Conservation (phyloP, 2,797 vertebrate genomes). For the Perodicticus potto region DNA sequence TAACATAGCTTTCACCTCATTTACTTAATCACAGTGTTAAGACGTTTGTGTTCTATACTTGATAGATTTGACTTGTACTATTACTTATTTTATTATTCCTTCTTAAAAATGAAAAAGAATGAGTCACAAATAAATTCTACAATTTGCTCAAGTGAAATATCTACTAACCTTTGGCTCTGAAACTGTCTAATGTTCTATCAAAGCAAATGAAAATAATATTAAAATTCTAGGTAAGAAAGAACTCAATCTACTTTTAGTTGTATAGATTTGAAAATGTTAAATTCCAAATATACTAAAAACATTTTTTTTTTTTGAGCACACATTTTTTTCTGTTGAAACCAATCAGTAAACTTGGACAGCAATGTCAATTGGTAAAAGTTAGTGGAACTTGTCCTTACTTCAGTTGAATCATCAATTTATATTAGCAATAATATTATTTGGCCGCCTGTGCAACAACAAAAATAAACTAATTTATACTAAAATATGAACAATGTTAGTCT, state of each 20-base stretch:
- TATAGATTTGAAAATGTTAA: conserved; percentile 8
- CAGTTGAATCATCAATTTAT: conserved; percentile 66
- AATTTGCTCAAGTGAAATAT: not conserved
- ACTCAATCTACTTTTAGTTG: not conserved
- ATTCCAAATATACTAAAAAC: not conserved
- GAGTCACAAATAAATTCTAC: not conserved
- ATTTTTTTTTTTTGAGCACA: conserved; percentile 44
- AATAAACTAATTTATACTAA: conserved; percentile 5
- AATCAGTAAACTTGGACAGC: conserved; percentile 61
- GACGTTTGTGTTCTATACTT: too few species aligned
- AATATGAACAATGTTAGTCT: not conserved
- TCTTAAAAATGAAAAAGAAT: not conserved
- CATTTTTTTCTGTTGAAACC: conserved; percentile 78
- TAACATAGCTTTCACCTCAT: too few species aligned
- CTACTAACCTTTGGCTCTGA: not conserved
- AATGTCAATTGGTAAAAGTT: conserved; percentile 73
- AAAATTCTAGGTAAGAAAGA: conserved; percentile 10
- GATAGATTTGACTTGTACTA: too few species aligned
- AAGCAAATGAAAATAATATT: not conserved
- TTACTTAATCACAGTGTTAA: too few species aligned
- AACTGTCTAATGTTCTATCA: not conserved
- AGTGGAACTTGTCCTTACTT: conserved; percentile 61
- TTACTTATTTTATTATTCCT: not conserved
- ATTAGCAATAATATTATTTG: conserved; percentile 46
- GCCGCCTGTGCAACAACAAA: not conserved